Conservation (phyloP, 2,113 vertebrate species). For the Otocyon megalotis region DNA sequence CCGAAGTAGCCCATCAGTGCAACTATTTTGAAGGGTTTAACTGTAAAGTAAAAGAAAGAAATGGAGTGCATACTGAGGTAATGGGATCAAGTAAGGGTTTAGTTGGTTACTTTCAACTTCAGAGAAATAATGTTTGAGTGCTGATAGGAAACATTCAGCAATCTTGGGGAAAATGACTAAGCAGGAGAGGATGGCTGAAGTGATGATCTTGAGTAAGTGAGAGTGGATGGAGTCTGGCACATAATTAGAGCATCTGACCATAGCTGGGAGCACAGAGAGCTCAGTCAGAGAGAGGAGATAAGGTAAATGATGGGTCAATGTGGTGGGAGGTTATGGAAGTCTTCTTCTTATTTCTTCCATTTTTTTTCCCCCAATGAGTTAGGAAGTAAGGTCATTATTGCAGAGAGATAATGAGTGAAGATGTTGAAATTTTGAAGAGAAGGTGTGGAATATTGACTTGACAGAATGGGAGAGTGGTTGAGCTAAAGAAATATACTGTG, state of each 20-base stretch:
- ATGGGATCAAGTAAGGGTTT: neutral
- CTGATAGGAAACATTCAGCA: neutral
- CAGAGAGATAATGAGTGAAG: neutral
- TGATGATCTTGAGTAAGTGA: neutral
- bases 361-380: neutral
- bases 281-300: neutral
- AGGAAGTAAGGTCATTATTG: neutral
- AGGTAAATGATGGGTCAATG: accelerated
- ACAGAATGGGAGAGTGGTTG: neutral
- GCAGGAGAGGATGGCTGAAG: neutral
- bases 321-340: neutral
- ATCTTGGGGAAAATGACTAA: neutral
- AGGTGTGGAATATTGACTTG: neutral
- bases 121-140: neutral
- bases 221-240: accelerated
- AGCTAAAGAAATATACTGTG: neutral
- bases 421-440: neutral
- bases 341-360: neutral
- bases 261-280: neutral
- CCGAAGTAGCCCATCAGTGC: accelerated
- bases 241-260: accelerated
- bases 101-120: neutral
- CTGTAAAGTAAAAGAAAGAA: neutral
- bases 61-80: neutral
- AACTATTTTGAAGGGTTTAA: neutral